Conservation (phyloP, 2,888 invertebrate genomes). For the Sinohyriopsis cumingii region DNA sequence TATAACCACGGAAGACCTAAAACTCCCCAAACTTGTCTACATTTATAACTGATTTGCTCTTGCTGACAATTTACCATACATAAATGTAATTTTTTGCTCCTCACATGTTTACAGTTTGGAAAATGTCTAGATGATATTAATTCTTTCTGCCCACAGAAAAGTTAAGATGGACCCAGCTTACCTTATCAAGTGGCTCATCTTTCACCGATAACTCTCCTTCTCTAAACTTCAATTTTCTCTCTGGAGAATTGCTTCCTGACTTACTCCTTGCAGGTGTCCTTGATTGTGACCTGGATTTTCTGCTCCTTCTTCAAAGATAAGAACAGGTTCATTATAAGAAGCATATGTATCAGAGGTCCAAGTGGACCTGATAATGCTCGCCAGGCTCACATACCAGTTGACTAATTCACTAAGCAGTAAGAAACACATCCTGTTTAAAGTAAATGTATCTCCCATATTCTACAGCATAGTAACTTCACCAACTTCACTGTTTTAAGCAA, state of each 20-base stretch:
- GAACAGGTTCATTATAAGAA: too few relatives aligned
- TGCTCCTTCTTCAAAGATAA: conserved; percentile 12
- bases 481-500: too few relatives aligned
- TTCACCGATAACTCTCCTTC: conserved; percentile 63
- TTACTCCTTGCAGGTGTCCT: conserved; percentile 45
- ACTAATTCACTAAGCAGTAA: too few relatives aligned
- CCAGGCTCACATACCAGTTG: too few relatives aligned
- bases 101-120: too few relatives aligned
- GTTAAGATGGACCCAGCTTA: conserved; percentile 19
- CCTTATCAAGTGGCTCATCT: conserved; percentile 69
- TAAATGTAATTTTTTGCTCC: too few relatives aligned
- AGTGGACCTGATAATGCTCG: too few relatives aligned
- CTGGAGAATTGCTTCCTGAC: conserved; percentile 44
- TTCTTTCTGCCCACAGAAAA: neutral
- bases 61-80: neutral
- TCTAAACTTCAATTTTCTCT: conserved; percentile 41
- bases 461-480: too few relatives aligned
- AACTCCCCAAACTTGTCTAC: neutral
- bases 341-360: too few relatives aligned
- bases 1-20: neutral
- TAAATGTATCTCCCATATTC: too few relatives aligned
- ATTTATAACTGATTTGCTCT: neutral
- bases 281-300: conserved; percentile 55
- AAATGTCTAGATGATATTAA: neutral
- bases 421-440: too few relatives aligned